phyloP scores from a whole-genome alignment of 2,888 invertebrate genomes.

The Alentia gelatinosa region DNA sequence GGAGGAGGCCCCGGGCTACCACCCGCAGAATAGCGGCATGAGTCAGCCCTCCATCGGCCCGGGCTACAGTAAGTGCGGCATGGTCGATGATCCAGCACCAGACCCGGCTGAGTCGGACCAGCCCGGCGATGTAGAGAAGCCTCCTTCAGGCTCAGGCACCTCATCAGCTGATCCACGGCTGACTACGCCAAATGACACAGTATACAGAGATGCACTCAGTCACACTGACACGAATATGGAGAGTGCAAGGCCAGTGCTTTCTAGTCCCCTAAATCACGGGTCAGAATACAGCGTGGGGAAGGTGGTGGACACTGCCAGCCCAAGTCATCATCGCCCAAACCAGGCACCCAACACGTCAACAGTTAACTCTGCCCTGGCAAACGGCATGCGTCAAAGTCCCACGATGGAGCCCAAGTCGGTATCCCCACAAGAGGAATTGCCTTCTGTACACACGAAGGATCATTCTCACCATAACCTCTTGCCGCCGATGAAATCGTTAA shows the following conservation, averaged over 20 bases:
- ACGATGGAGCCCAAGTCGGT: neutral
- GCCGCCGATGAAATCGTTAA: neutral
- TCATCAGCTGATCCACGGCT: too few relatives aligned
- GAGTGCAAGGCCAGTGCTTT: too few relatives aligned
- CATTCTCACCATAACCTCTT: neutral
- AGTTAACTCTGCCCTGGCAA: neutral
- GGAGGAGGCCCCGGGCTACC: neutral
- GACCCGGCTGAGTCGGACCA: too few relatives aligned
- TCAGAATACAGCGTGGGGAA: too few relatives aligned
- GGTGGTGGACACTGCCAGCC: neutral
- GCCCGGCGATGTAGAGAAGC: too few relatives aligned
- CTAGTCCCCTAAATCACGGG: too few relatives aligned
- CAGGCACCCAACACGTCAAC: neutral
- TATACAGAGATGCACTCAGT: too few relatives aligned
- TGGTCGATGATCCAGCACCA: too few relatives aligned
- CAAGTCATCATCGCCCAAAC: neutral
- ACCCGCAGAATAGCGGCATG: neutral
- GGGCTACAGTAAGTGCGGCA: neutral
- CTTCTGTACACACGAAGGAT: neutral
- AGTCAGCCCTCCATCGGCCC: neutral
- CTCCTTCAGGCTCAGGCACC: too few relatives aligned
- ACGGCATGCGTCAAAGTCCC: neutral
- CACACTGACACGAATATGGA: too few relatives aligned
- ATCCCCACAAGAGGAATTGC: neutral
- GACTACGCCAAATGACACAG: too few relatives aligned